Conservation (phyloP, 2,797 vertebrate genomes). For the Pelobates cultripes region DNA sequence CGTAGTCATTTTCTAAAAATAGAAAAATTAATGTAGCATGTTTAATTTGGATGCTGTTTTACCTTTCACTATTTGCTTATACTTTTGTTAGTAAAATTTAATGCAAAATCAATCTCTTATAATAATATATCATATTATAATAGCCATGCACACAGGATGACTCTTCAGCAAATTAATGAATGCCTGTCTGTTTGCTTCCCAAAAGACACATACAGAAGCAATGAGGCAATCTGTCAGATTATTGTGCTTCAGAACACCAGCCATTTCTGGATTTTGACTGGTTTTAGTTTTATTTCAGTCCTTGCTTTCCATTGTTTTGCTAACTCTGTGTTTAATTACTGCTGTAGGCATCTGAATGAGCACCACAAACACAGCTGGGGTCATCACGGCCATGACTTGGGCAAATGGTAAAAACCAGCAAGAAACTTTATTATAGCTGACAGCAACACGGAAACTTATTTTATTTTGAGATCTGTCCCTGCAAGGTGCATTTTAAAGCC, state of each 20-base stretch:
- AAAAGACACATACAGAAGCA: slow-evolving; percentile 30
- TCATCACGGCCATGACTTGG: slow-evolving; percentile 36
- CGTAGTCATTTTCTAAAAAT: too few relatives aligned
- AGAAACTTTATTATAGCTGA: slow-evolving; percentile 36
- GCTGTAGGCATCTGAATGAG: slow-evolving; percentile 50
- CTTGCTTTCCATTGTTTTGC: slow-evolving; percentile 39
- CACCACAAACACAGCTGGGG: slow-evolving; percentile 47
- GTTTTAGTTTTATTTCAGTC: slow-evolving; percentile 23
- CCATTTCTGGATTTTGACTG: slow-evolving; percentile 38
- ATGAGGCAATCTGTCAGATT: slow-evolving; percentile 43
- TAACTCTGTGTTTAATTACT: slow-evolving; percentile 36
- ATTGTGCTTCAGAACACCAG: slow-evolving; percentile 39
- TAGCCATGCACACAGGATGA: slow-evolving; percentile 9
- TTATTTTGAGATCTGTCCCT: slow-evolving; percentile 49
- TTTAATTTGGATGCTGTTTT: too few relatives aligned
- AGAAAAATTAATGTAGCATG: too few relatives aligned
- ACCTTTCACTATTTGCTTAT: too few relatives aligned
- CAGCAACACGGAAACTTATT: slow-evolving; percentile 39
- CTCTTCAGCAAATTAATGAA: slow-evolving; percentile 10
- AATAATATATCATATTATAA: slow-evolving; percentile 6
- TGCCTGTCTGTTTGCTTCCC: slow-evolving; percentile 23
- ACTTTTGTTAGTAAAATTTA: too few relatives aligned
- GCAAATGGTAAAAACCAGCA: slow-evolving; percentile 26
- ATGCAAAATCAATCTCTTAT: neutral
- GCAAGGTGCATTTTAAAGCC: slow-evolving; percentile 48